These are phyloP conservation scores for Cyphomyrus plagiostoma DNA, from an alignment of 2,113 vertebrate genomes.

Conservation along the genomic window DNA sequence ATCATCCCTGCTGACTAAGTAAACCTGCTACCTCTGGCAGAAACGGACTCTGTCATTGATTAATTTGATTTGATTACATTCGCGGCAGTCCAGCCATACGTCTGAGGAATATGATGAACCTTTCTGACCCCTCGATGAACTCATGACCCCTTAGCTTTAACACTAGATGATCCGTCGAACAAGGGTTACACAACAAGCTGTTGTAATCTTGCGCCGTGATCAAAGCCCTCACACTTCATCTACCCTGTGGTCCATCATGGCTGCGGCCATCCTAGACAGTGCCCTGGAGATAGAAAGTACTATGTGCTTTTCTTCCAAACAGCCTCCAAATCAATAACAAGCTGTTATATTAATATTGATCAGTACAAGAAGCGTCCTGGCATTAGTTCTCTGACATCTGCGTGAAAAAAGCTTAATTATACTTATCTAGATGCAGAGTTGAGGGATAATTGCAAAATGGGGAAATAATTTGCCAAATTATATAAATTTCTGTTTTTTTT, in stretches of 20 bases:
- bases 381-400: not conserved
- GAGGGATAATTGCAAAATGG: not conserved
- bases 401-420: not conserved
- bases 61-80: not conserved
- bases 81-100: not conserved
- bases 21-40: not conserved
- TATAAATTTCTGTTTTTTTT: not conserved
- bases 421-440: not conserved
- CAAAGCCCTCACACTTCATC: not conserved
- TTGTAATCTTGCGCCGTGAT: not conserved
- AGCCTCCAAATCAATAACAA: not conserved
- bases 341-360: slow-evolving; percentile 11
- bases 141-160: not conserved
- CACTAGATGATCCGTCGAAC: not conserved
- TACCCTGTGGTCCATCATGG: not conserved
- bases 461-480: not conserved
- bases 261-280: not conserved
- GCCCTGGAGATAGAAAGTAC: not conserved
- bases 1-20: not conserved
- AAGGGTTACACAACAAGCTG: not conserved
- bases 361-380: not conserved
- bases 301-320: not conserved
- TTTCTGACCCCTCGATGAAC: not conserved
- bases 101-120: not conserved
- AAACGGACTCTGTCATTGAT: not conserved